A percentile compares a stretch with the other conserved stretches of the same genome.
Evolutionary conservation across 1,140 invertebrate species (phyloP).

Genomic region (Ephestia elutella): DNA sequence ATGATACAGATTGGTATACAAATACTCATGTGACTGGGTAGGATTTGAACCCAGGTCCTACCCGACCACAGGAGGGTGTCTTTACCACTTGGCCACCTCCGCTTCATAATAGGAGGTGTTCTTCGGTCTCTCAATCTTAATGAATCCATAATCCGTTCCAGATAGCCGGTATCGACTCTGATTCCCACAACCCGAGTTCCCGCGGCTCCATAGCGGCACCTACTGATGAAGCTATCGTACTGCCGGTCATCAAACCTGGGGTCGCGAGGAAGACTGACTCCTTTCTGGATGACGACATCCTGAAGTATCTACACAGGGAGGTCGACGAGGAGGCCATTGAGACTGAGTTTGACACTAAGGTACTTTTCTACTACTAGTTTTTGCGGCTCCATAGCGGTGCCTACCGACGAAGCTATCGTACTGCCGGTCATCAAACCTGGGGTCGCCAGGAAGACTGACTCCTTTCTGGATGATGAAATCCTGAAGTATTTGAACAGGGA

Average conservation of each 20-base stretch:
- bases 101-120: too few species aligned
- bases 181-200: constrained; percentile 75
- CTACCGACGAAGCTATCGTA: constrained; percentile 31
- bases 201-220: constrained; percentile 69
- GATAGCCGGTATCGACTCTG: constrained; percentile 74
- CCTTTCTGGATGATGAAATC: constrained; percentile 77
- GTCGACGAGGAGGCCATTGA: constrained; percentile 80
- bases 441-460: constrained; percentile 46
- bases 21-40: too few species aligned
- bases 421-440: constrained; percentile 37
- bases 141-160: too few species aligned
- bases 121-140: too few species aligned
- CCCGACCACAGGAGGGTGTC: too few species aligned
- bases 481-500: constrained; percentile 79
- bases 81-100: too few species aligned
- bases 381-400: constrained; percentile 71
- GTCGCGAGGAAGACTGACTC: constrained; percentile 52
- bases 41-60: too few species aligned
- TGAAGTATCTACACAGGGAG: constrained; percentile 79
- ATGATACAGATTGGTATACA: too few species aligned
- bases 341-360: constrained; percentile 80
- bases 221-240: constrained; percentile 36
- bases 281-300: constrained; percentile 77
- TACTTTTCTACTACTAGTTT: too few species aligned
- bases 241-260: constrained; percentile 35